Evolutionary conservation across 2,113 vertebrate genomes (phyloP).

Genomic region (Xiphophorus couchianus): DNA sequence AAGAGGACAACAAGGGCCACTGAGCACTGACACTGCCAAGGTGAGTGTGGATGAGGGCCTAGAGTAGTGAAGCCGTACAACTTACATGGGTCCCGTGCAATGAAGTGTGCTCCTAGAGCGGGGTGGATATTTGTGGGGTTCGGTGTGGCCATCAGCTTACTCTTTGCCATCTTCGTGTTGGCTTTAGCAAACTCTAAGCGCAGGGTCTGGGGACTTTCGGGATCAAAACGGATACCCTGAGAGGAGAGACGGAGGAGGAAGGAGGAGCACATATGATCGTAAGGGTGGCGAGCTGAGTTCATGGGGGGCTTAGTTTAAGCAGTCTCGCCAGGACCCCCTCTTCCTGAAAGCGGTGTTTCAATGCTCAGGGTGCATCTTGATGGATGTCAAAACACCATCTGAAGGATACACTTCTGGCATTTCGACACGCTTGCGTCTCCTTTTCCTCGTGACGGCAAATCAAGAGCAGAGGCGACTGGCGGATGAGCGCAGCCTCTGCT

Average conservation of each 20-base stretch:
- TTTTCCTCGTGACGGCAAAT: conserved; percentile 40
- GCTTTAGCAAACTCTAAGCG: conserved; percentile 99
- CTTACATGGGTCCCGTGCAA: conserved; percentile 99
- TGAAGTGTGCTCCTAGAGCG: conserved; percentile 97
- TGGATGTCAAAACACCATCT: conserved; percentile 11
- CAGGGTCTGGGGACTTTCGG: conserved; percentile 97
- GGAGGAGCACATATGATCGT: conserved; percentile 65
- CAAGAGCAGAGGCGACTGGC: conserved; percentile 8
- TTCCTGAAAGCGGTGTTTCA: conserved; percentile 54
- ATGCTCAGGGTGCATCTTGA: conserved; percentile 59
- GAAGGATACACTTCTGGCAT: conserved; percentile 56
- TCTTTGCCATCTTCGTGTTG: conserved; percentile 99
- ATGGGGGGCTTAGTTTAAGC: conserved; percentile 57
- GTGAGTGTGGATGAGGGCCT: conserved; percentile 77
- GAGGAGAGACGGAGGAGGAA: conserved; percentile 72
- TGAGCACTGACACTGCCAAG: conserved; percentile 37
- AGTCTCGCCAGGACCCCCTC: conserved; percentile 47
- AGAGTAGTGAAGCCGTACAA: conserved; percentile 80
- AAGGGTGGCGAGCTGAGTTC: conserved; percentile 75
- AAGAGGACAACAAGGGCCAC: conserved; percentile 28
- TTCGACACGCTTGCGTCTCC: conserved; percentile 49
- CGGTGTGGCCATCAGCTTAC: conserved; percentile 98
- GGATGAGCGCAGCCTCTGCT: conserved; percentile 5
- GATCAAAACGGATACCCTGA: conserved; percentile 98
- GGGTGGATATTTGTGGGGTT: conserved; percentile 98